phyloP scores from a whole-genome alignment of 2,888 invertebrate species.

The Trichopoda pennipes region DNA sequence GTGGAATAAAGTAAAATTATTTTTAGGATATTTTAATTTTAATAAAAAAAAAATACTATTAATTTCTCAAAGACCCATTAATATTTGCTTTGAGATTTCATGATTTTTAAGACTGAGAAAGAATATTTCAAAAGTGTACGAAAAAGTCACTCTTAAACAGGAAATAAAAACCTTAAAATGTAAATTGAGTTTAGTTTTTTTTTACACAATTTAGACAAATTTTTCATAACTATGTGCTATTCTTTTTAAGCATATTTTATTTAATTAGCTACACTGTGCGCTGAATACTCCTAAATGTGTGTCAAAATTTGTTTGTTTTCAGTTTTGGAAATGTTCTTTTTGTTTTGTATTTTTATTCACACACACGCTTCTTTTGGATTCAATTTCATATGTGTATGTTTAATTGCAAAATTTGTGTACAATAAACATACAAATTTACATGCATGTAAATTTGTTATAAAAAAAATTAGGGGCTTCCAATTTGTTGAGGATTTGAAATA shows the following conservation, averaged over 20 bases:
- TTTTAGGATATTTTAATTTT: too few species aligned
- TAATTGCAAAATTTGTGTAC: conserved; percentile 48
- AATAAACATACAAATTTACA: conserved; percentile 25
- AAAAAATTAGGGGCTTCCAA: conserved; percentile 6
- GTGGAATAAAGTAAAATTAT: too few species aligned
- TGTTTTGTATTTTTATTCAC: conserved; percentile 20
- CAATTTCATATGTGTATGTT: conserved; percentile 42
- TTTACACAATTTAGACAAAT: too few species aligned
- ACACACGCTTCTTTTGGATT: conserved; percentile 25
- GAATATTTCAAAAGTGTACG: too few species aligned
- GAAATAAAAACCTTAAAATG: too few species aligned
- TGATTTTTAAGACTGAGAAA: too few species aligned
- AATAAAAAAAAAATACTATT: too few species aligned
- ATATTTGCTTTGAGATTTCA: too few species aligned
- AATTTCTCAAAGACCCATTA: too few species aligned
- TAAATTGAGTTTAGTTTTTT: too few species aligned
- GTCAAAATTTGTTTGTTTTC: conserved; percentile 48
- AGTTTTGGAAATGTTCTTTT: conserved; percentile 37
- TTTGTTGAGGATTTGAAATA: neutral
- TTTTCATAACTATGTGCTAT: too few species aligned
- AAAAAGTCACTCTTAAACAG: too few species aligned
- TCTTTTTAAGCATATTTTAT: neutral
- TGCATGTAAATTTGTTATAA: neutral
- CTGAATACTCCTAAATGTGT: conserved; percentile 35
- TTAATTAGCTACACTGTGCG: neutral